phyloP scores from a whole-genome alignment of 53 echinoderm and acorn worm genomes.

The Zoroaster sp. region DNA sequence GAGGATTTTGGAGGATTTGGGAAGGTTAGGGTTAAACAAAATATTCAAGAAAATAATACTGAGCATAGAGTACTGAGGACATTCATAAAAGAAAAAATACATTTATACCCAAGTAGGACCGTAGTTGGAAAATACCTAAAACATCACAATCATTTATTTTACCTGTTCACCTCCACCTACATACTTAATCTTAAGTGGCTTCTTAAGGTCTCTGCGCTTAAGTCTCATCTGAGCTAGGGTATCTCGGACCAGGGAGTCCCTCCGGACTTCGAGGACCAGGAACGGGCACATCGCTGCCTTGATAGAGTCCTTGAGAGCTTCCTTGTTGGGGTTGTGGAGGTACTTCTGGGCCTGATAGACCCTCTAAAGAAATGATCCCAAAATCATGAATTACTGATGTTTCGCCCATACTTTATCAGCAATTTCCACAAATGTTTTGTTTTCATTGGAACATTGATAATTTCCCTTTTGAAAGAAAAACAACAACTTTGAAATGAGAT shows the following conservation, averaged over 20 bases:
- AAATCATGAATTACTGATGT: no score
- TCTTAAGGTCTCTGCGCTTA: constrained; percentile 89
- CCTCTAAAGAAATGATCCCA: constrained; percentile 72
- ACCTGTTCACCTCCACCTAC: constrained; percentile 99
- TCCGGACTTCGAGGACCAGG: constrained; percentile 81
- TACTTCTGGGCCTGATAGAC: constrained; percentile 96
- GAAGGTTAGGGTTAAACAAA: no score
- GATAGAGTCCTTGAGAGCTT: constrained; percentile 83
- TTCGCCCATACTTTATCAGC: no score
- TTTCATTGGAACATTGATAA: no score
- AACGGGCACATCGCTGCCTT: constrained; percentile 96
- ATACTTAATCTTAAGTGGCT: constrained; percentile 94
- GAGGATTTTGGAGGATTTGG: no score
- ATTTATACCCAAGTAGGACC: no score
- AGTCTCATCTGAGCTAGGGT: constrained; percentile 86
- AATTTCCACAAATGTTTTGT: no score
- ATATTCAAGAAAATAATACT: no score
- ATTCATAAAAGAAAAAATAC: no score
- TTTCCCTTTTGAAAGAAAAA: no score
- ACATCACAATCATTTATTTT: neutral
- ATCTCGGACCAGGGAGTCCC: constrained; percentile 78
- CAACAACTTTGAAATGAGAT: no score
- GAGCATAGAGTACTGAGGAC: no score
- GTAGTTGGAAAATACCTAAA: neutral
- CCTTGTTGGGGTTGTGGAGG: constrained; percentile 50